Evolutionary conservation across 1,140 invertebrate species (phyloP).

Genomic region (Drosophila busckii): DNA sequence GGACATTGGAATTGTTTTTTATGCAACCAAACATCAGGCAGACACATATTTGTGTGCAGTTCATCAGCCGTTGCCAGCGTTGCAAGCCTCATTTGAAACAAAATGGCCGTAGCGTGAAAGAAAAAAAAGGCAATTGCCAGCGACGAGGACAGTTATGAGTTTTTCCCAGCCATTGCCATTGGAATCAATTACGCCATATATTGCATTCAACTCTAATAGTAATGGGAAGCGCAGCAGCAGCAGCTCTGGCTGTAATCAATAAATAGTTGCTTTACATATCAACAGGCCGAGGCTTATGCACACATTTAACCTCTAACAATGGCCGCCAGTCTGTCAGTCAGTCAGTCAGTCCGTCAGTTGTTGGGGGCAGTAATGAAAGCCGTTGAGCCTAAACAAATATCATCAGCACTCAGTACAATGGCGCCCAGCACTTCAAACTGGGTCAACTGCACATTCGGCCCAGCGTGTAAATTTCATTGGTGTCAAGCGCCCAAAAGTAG

Average conservation of each 20-base stretch:
- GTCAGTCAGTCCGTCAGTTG: constrained; percentile 47
- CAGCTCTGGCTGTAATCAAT: too few relatives aligned
- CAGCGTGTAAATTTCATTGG: neutral
- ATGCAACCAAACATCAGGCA: constrained; percentile 6
- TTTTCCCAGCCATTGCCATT: neutral
- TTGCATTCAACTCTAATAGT: too few relatives aligned
- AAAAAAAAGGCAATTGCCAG: too few relatives aligned
- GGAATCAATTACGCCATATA: too few relatives aligned
- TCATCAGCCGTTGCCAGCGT: constrained; percentile 22
- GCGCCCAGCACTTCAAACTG: too few relatives aligned
- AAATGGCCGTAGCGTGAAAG: too few relatives aligned
- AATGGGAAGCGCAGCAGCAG: too few relatives aligned
- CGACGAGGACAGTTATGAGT: constrained; percentile 32
- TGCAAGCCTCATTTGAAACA: constrained; percentile 27
- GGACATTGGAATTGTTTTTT: too few relatives aligned
- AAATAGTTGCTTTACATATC: too few relatives aligned
- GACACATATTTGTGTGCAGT: constrained; percentile 21
- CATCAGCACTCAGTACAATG: constrained; percentile 16
- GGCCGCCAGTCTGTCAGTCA: constrained; percentile 23
- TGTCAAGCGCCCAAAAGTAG: neutral
- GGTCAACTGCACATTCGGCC: too few relatives aligned
- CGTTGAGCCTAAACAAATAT: constrained; percentile 43
- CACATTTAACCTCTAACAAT: constrained; percentile 46
- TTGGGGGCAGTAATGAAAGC: constrained; percentile 49
- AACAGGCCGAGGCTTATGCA: neutral